Evolutionary conservation across 1,140 invertebrate species (phyloP).

Genomic region (Brachionus plicatilis): DNA sequence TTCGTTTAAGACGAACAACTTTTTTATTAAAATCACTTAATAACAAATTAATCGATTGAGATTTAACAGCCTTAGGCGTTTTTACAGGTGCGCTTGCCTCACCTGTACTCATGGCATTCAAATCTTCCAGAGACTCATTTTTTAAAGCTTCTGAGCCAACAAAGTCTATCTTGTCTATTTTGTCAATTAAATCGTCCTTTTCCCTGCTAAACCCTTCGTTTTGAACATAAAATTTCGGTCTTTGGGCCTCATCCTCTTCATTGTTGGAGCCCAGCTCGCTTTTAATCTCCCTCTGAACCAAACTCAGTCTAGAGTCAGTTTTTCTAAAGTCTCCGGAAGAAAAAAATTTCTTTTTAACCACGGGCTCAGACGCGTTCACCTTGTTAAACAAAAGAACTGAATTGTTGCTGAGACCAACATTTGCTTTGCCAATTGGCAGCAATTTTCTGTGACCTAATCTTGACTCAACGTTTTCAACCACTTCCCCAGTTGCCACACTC

Average conservation of each 20-base stretch:
- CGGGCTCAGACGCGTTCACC: neutral
- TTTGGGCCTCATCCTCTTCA: neutral
- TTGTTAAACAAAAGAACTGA: neutral
- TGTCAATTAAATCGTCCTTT: neutral
- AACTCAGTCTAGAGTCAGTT: neutral
- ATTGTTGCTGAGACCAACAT: neutral
- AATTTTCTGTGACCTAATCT: neutral
- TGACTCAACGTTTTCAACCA: neutral
- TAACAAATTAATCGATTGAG: neutral
- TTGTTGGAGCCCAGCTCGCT: neutral
- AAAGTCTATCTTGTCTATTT: conserved; percentile 11
- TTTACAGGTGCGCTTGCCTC: neutral
- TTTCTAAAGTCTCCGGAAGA: neutral
- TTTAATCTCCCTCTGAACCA: neutral
- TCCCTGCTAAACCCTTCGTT: neutral
- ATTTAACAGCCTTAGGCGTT: neutral
- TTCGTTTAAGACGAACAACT: conserved; percentile 5
- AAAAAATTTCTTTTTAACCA: neutral
- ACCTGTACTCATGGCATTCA: neutral
- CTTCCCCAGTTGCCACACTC: neutral
- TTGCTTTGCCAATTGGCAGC: neutral
- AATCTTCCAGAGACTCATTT: neutral
- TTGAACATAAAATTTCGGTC: neutral
- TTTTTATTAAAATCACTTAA: conserved; percentile 31
- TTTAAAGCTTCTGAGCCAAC: neutral